phyloP scores from a whole-genome alignment of 2,797 vertebrate species.

The Enteromius trimaculatus region DNA sequence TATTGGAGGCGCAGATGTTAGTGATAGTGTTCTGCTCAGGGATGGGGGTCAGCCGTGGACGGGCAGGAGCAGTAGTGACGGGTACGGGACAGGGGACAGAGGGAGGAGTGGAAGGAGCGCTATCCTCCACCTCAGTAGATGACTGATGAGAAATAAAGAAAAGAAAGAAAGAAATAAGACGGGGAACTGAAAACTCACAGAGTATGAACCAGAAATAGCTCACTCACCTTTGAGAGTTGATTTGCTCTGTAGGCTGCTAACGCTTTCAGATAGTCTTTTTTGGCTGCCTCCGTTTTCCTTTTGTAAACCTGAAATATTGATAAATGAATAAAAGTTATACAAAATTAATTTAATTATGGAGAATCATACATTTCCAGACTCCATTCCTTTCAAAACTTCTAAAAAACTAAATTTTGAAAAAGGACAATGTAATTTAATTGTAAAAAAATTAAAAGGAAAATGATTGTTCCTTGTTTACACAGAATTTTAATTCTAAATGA shows the following conservation, averaged over 20 bases:
- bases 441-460: too few species aligned
- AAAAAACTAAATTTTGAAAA: background rate
- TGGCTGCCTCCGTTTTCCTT: slow-evolving; percentile 90
- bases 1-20: slow-evolving; percentile 85
- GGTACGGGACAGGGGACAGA: slow-evolving; percentile 63
- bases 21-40: slow-evolving; percentile 85
- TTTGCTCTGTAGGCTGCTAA: slow-evolving; percentile 84
- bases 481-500: background rate
- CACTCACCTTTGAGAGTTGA: slow-evolving; percentile 82
- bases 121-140: slow-evolving; percentile 84
- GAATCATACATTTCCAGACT: background rate
- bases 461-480: background rate
- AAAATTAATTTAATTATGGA: background rate
- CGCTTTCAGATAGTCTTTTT: slow-evolving; percentile 90
- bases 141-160: slow-evolving; percentile 66
- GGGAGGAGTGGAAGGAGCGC: slow-evolving; percentile 72
- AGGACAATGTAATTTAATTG: background rate
- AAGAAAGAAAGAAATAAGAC: background rate
- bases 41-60: slow-evolving; percentile 45
- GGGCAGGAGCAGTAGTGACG: background rate
- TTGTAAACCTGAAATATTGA: slow-evolving; percentile 85
- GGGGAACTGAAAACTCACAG: background rate
- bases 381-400: background rate
- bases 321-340: background rate
- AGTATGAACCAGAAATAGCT: background rate